Conservation (phyloP, 1,140 invertebrate species). For the Hetaerina americana region DNA sequence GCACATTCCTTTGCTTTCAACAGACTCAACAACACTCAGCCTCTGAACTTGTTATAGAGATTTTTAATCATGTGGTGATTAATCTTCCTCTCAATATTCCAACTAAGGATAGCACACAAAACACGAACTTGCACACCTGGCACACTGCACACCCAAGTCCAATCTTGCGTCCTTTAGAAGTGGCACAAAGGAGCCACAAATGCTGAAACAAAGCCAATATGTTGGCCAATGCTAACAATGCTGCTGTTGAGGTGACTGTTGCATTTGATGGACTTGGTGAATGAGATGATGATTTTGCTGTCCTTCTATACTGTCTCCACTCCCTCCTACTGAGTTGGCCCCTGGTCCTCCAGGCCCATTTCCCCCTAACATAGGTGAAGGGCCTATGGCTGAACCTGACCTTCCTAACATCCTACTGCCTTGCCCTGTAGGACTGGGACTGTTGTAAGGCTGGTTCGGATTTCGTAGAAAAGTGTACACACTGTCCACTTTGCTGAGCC, state of each 20-base stretch:
- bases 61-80: background rate
- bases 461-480: slow-evolving; percentile 85
- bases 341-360: background rate
- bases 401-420: background rate
- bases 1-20: background rate
- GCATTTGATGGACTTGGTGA: background rate
- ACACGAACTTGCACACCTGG: background rate
- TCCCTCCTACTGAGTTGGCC: background rate
- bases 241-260: background rate
- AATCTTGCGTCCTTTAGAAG: background rate
- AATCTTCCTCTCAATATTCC: background rate
- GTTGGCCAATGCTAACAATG: background rate
- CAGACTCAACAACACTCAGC: background rate
- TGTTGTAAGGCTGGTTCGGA: slow-evolving; percentile 70
- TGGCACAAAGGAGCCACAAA: background rate
- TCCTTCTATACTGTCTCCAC: background rate
- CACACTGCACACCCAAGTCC: background rate
- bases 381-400: background rate
- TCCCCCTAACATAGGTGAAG: background rate
- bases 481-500: slow-evolving; percentile 84
- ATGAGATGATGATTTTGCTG: background rate
- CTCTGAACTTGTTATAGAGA: too few relatives aligned
- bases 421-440: slow-evolving; percentile 12
- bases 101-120: background rate
- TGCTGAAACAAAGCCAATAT: too few relatives aligned